Percentiles rank a stretch among this genome's conserved stretches.
phyloP scores from a whole-genome alignment of 1,140 invertebrate genomes.

The Hyles euphorbiae region DNA sequence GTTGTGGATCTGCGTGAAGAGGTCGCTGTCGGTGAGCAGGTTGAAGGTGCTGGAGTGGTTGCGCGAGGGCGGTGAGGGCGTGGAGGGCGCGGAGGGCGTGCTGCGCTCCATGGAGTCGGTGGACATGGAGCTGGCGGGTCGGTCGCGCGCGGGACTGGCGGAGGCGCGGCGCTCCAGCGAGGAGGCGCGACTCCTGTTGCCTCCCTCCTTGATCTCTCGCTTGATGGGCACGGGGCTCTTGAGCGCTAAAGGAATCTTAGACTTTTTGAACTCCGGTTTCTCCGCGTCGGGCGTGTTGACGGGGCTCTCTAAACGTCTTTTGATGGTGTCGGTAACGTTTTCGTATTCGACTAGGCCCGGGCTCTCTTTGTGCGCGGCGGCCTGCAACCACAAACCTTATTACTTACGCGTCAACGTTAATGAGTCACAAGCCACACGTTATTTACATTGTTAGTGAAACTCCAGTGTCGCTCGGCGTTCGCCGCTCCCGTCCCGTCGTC shows the following conservation, averaged over 20 bases:
- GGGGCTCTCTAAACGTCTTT: conserved; percentile 63
- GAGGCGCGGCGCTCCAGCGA: conserved; percentile 44
- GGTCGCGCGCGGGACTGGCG: conserved; percentile 32
- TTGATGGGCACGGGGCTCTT: conserved; percentile 63
- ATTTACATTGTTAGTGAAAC: conserved; percentile 50
- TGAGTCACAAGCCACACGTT: conserved; percentile 32
- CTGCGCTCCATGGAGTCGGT: conserved; percentile 39
- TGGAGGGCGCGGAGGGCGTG: conserved; percentile 33
- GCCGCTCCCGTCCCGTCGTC: conserved; percentile 1
- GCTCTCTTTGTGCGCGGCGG: conserved; percentile 22
- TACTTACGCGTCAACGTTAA: conserved; percentile 20
- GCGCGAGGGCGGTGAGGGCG: conserved; percentile 31
- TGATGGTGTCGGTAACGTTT: conserved; percentile 70
- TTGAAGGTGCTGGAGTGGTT: conserved; percentile 74
- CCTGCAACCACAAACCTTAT: conserved; percentile 51
- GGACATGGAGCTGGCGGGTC: conserved; percentile 37
- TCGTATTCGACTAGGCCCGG: conserved; percentile 50
- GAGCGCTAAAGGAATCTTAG: conserved; percentile 63
- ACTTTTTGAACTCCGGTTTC: conserved; percentile 52
- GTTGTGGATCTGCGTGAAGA: conserved; percentile 82
- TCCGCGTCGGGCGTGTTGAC: conserved; percentile 53
- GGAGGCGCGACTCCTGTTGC: conserved; percentile 43
- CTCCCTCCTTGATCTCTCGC: conserved; percentile 53
- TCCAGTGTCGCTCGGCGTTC: background rate
- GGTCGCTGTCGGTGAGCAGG: conserved; percentile 80